Percentiles rank a stretch among this genome's conserved stretches.
Evolutionary conservation across 2,113 vertebrate species (phyloP).

Genomic region (Nestor notabilis): DNA sequence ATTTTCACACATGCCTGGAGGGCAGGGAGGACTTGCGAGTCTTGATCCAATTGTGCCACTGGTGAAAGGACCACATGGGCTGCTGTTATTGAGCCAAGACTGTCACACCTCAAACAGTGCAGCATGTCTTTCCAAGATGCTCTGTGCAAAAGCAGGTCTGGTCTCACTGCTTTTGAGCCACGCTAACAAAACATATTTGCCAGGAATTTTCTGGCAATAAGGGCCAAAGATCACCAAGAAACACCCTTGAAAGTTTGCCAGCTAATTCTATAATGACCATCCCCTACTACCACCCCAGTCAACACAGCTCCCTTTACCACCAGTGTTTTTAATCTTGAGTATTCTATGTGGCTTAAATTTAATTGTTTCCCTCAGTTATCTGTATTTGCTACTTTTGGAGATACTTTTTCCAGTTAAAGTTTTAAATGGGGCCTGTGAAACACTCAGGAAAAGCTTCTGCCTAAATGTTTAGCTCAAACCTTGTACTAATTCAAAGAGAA

Average conservation of each 20-base stretch:
- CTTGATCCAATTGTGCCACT: neutral
- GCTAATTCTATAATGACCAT: neutral
- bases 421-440: neutral
- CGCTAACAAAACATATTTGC: neutral
- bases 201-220: neutral
- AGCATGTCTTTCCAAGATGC: neutral
- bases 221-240: neutral
- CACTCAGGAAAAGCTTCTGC: neutral
- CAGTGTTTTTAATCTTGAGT: neutral
- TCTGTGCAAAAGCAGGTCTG: neutral
- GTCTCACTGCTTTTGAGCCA: neutral
- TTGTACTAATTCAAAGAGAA: neutral
- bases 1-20: neutral
- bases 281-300: neutral
- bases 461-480: neutral
- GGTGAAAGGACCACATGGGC: neutral
- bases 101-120: neutral
- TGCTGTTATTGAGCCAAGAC: neutral
- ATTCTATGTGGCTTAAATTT: accelerated
- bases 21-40: neutral
- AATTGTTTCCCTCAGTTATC: neutral
- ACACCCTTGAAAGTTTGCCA: neutral
- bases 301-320: neutral
- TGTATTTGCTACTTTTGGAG: neutral
- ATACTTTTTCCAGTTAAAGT: neutral